Evolutionary conservation across 2,113 vertebrate genomes (phyloP).

Genomic region (Clinocottus analis): DNA sequence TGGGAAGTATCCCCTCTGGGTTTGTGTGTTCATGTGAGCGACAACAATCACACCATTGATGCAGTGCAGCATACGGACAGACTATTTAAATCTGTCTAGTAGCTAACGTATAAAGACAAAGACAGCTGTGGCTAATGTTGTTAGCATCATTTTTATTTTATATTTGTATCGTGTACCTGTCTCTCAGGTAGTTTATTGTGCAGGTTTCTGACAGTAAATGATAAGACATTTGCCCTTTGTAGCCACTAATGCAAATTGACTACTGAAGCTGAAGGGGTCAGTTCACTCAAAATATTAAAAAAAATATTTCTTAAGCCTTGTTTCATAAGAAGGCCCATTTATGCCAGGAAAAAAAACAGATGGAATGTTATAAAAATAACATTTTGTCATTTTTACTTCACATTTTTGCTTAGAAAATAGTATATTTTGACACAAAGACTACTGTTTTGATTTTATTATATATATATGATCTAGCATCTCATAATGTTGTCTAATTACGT

Average conservation of each 20-base stretch:
- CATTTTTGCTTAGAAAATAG: too few species aligned
- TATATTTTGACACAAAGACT: too few species aligned
- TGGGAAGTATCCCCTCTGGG: neutral
- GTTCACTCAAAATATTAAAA: neutral
- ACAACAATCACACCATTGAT: conserved; percentile 8
- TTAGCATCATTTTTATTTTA: neutral
- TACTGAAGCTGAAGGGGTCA: neutral
- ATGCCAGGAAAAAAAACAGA: neutral
- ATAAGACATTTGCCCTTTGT: neutral
- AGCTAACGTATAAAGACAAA: neutral
- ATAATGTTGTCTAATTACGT: too few species aligned
- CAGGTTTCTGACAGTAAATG: neutral
- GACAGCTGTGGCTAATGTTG: neutral
- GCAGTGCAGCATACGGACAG: neutral
- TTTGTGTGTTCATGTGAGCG: conserved; percentile 34
- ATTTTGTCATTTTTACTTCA: too few species aligned
- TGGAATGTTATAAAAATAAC: neutral
- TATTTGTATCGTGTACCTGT: neutral
- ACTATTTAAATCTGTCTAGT: neutral
- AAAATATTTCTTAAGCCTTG: neutral
- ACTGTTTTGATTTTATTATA: too few species aligned
- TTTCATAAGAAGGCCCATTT: neutral
- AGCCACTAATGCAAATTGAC: neutral
- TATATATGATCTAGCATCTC: too few species aligned
- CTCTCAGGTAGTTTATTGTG: neutral